These are phyloP conservation scores for Ciconia boyciana DNA, from an alignment of 2,113 vertebrate genomes.

Conservation along the genomic window DNA sequence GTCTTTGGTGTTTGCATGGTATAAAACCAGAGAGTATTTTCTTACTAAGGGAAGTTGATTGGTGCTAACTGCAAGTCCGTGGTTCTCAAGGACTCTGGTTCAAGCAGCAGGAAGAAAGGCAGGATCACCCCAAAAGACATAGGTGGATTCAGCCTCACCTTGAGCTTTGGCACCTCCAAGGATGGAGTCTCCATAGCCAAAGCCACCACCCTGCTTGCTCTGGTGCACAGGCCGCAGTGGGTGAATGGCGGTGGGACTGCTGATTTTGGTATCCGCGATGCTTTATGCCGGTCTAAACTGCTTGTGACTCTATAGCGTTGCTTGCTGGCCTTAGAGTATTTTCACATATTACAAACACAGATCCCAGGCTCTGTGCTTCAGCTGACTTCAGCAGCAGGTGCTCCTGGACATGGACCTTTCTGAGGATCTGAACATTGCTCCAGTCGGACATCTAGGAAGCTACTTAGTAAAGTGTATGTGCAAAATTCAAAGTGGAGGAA, in stretches of 20 bases:
- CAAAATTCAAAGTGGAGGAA: neutral
- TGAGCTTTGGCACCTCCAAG: neutral
- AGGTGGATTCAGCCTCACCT: neutral
- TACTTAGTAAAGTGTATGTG: neutral
- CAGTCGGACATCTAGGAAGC: neutral
- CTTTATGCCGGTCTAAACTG: neutral
- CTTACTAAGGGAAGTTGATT: neutral
- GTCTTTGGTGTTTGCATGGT: neutral
- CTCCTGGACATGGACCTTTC: neutral
- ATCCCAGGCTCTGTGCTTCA: neutral
- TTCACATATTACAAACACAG: neutral
- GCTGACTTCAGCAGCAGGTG: neutral
- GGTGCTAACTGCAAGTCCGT: neutral
- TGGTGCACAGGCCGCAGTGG: neutral
- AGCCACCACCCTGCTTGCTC: neutral
- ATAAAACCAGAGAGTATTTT: neutral
- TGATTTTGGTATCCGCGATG: neutral
- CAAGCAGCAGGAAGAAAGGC: neutral
- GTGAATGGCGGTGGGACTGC: neutral
- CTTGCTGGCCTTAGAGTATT: neutral
- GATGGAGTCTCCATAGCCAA: neutral
- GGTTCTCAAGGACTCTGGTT: neutral
- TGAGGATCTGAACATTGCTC: neutral
- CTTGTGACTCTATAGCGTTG: neutral
- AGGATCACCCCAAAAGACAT: neutral